phyloP scores from a whole-genome alignment of 1,140 invertebrate genomes.

The Zaprionus lachaisei region DNA sequence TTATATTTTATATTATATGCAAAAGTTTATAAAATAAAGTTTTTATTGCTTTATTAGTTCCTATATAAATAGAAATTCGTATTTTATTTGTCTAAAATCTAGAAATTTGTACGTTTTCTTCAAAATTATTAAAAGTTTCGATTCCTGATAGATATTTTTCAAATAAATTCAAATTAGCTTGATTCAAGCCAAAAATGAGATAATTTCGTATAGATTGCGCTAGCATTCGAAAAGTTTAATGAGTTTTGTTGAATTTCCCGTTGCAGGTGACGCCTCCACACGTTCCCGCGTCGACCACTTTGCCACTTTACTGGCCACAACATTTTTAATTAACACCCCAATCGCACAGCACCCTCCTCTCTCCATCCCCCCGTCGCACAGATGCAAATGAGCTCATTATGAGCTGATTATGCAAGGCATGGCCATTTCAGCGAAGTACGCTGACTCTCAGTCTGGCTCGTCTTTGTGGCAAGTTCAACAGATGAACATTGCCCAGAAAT shows the following conservation, averaged over 20 bases:
- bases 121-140: background rate
- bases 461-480: slow-evolving; percentile 56
- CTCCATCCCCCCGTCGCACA: slow-evolving; percentile 7
- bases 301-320: slow-evolving; percentile 29
- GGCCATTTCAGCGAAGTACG: slow-evolving; percentile 28
- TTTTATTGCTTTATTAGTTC: too few species aligned
- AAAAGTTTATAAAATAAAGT: too few species aligned
- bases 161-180: background rate
- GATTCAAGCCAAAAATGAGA: background rate
- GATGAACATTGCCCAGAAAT: slow-evolving; percentile 47
- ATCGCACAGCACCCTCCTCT: background rate
- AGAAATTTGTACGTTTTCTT: background rate
- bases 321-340: slow-evolving; percentile 45
- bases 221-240: slow-evolving; percentile 3
- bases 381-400: slow-evolving; percentile 78
- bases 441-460: slow-evolving; percentile 12
- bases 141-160: background rate
- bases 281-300: slow-evolving; percentile 7
- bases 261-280: slow-evolving; percentile 19
- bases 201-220: slow-evolving; percentile 5
- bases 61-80: background rate
- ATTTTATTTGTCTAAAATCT: background rate
- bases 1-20: too few species aligned
- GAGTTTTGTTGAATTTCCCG: slow-evolving; percentile 20
- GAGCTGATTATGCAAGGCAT: slow-evolving; percentile 70